Percentiles rank a stretch among this genome's conserved stretches.
Evolutionary conservation across 2,888 invertebrate genomes (phyloP).

Genomic region (Eumerus sabulonum): DNA sequence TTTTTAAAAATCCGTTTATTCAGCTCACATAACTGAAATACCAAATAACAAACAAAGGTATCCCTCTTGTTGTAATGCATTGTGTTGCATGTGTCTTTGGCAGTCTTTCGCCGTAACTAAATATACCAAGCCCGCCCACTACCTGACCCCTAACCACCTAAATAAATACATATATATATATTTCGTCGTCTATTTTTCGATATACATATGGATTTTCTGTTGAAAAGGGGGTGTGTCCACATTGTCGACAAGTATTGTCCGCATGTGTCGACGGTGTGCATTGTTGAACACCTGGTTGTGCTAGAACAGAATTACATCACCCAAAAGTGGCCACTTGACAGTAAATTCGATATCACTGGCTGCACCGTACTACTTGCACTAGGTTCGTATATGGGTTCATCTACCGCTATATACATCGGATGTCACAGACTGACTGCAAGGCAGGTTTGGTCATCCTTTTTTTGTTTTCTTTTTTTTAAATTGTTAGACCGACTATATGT

Average conservation of each 20-base stretch:
- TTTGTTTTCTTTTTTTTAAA: conserved; percentile 14
- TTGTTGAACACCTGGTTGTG: conserved; percentile 66
- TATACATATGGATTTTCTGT: background rate
- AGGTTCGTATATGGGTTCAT: conserved; percentile 2
- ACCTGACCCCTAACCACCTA: no score
- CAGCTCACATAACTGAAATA: conserved; percentile 51
- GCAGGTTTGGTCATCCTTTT: conserved; percentile 5
- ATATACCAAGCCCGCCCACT: conserved; percentile 15
- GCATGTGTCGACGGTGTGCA: conserved; percentile 58
- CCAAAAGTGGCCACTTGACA: conserved; percentile 67
- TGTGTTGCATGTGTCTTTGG: conserved; percentile 44
- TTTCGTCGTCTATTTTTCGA: background rate
- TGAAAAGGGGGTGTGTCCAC: conserved; percentile 39
- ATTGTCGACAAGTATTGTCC: conserved; percentile 59
- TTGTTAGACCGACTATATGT: conserved; percentile 14
- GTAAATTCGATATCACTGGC: conserved; percentile 59
- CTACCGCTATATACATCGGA: background rate
- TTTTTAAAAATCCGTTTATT: conserved; percentile 50
- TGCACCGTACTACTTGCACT: conserved; percentile 10
- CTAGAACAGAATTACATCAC: conserved; percentile 62
- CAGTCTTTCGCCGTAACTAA: conserved; percentile 37
- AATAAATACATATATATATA: no score
- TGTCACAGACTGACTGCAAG: conserved; percentile 7
- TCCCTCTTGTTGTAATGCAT: conserved; percentile 51
- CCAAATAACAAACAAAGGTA: conserved; percentile 54